Evolutionary conservation across 2,113 vertebrate species (phyloP).

Genomic region (Sphyrna mokarran): DNA sequence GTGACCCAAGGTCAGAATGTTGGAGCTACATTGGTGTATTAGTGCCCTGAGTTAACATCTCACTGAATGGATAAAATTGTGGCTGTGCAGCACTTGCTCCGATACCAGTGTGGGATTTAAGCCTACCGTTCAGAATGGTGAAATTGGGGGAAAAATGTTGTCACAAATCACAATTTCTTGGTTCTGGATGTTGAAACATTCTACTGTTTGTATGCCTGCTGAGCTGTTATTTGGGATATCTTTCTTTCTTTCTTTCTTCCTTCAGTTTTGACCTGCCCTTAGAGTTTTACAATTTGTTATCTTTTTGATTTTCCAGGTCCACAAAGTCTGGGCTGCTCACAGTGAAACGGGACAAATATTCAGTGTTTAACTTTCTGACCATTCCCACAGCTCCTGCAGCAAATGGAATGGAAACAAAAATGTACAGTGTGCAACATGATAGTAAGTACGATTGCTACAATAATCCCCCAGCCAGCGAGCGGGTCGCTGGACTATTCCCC

Average conservation of each 20-base stretch:
- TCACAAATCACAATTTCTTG: neutral
- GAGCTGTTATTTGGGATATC: neutral
- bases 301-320: constrained; percentile 58
- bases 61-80: neutral
- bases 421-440: no score
- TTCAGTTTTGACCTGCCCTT: neutral
- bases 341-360: constrained; percentile 91
- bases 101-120: neutral
- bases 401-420: neutral
- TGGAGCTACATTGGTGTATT: no score
- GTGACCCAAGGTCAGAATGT: no score
- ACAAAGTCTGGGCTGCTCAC: constrained; percentile 74
- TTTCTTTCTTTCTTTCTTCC: neutral
- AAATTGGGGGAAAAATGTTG: neutral
- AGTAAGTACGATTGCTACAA: neutral
- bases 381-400: constrained; percentile 54
- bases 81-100: neutral
- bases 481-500: no score
- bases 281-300: neutral
- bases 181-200: neutral
- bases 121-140: neutral
- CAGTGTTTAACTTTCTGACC: constrained; percentile 88
- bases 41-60: no score
- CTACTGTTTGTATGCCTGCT: neutral
- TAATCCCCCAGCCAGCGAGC: neutral